phyloP scores from a whole-genome alignment of 1,140 invertebrate genomes.

The Dermatophagoides farinae region DNA sequence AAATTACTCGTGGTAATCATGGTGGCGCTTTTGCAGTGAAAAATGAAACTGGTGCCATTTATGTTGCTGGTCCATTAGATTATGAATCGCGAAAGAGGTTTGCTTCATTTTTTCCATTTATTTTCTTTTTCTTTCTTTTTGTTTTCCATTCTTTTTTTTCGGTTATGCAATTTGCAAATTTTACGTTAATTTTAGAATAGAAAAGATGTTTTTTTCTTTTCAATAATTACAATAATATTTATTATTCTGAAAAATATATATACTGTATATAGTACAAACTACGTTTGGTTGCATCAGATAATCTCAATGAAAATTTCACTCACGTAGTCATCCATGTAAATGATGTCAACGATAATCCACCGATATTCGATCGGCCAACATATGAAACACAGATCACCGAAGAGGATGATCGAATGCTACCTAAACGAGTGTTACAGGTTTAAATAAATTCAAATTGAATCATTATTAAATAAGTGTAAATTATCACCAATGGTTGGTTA shows the following conservation, averaged over 20 bases:
- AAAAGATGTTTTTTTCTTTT: background rate
- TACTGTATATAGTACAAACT: slow-evolving; percentile 53
- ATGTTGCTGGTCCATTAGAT: slow-evolving; percentile 77
- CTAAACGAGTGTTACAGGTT: slow-evolving; percentile 79
- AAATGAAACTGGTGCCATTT: slow-evolving; percentile 90
- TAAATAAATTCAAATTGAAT: background rate
- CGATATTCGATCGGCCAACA: slow-evolving; percentile 72
- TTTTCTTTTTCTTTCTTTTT: slow-evolving; percentile 10
- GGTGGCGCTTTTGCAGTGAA: slow-evolving; percentile 80
- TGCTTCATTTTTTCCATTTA: slow-evolving; percentile 24
- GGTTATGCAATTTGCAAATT: slow-evolving; percentile 9
- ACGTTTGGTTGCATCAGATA: slow-evolving; percentile 74
- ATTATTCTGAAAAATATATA: background rate
- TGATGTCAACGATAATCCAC: slow-evolving; percentile 75
- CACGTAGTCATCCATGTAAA: slow-evolving; percentile 86
- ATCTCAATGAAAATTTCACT: slow-evolving; percentile 85
- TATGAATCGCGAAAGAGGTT: slow-evolving; percentile 77
- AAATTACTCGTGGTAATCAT: slow-evolving; percentile 94
- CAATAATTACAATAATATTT: background rate
- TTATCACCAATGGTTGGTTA: background rate
- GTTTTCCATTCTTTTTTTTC: slow-evolving; percentile 15
- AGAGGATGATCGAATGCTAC: slow-evolving; percentile 78
- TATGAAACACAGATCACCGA: slow-evolving; percentile 87
- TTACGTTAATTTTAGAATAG: background rate
- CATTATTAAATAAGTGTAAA: background rate